These are phyloP conservation scores for Melinopterus prodromus DNA, from an alignment of 2,888 invertebrate genomes.

Conservation along the genomic window DNA sequence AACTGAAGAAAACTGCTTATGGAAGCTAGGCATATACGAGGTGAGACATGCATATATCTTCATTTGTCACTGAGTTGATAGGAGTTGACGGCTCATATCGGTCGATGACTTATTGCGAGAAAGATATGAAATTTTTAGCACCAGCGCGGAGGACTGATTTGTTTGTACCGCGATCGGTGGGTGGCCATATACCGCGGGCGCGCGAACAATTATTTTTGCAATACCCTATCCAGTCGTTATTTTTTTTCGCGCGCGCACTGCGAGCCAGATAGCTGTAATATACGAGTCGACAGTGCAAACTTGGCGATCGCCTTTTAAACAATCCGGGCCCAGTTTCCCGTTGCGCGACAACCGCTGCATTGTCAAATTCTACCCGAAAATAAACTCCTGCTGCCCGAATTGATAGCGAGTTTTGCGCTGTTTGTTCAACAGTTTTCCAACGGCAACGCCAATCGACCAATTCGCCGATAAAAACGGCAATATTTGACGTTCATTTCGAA, in stretches of 20 bases:
- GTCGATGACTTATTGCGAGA: constrained; percentile 45
- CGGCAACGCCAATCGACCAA: background rate
- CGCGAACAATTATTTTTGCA: constrained; percentile 46
- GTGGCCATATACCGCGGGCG: constrained; percentile 37
- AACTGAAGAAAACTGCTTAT: background rate
- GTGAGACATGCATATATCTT: constrained; percentile 23
- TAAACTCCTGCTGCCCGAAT: background rate
- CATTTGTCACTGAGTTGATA: constrained; percentile 33
- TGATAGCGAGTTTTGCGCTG: background rate
- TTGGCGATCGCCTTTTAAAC: constrained; percentile 21
- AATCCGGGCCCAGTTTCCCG: background rate
- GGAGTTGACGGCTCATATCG: constrained; percentile 27
- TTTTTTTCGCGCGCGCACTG: constrained; percentile 28
- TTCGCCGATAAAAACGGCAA: background rate
- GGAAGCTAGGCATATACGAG: background rate
- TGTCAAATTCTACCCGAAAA: constrained; percentile 4
- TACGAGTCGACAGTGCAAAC: constrained; percentile 26
- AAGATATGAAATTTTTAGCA: constrained; percentile 34
- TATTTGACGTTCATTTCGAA: background rate
- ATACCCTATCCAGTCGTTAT: constrained; percentile 35
- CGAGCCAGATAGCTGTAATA: constrained; percentile 31
- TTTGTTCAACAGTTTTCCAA: background rate
- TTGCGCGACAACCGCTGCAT: background rate
- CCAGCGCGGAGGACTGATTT: constrained; percentile 27
- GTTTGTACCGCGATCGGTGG: constrained; percentile 39